Evolutionary conservation across 2,888 invertebrate species (phyloP).

Genomic region (Lasioglossum malachurum): DNA sequence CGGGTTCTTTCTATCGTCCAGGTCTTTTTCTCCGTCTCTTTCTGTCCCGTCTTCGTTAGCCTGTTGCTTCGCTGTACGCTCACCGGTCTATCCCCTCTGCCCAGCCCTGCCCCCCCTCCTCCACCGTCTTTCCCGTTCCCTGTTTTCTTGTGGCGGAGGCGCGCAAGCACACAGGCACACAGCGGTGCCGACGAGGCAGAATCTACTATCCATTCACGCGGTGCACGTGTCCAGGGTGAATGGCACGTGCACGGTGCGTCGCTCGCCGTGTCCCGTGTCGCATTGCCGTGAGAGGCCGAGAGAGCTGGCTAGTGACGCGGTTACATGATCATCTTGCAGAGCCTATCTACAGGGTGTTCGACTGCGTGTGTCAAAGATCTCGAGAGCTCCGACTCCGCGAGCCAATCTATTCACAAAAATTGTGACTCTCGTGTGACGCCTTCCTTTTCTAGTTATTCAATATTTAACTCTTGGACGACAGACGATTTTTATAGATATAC

Average conservation of each 20-base stretch:
- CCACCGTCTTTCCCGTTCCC: conserved; percentile 39
- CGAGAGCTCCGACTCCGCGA: neutral
- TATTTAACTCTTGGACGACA: no score
- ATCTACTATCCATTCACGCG: conserved; percentile 67
- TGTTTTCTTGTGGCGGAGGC: conserved; percentile 42
- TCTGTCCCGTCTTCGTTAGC: conserved; percentile 50
- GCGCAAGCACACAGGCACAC: neutral
- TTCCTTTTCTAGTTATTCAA: neutral
- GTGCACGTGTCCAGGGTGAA: conserved; percentile 74
- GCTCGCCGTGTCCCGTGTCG: conserved; percentile 37
- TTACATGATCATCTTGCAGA: conserved; percentile 22
- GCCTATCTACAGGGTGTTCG: neutral
- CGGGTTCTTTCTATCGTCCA: neutral
- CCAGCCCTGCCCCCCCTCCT: neutral
- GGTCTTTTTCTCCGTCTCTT: conserved; percentile 12
- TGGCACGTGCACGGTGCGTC: conserved; percentile 71
- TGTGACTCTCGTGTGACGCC: neutral
- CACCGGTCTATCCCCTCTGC: conserved; percentile 22
- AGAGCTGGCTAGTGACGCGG: conserved; percentile 38
- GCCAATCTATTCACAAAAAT: neutral
- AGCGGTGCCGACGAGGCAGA: conserved; percentile 46
- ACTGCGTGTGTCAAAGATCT: neutral
- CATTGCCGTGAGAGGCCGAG: conserved; percentile 36
- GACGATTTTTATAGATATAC: no score
- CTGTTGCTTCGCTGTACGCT: conserved; percentile 64